A percentile compares a stretch with the other conserved stretches of the same genome.
phyloP scores from a whole-genome alignment of 1,140 invertebrate genomes.

The Lineus longissimus region DNA sequence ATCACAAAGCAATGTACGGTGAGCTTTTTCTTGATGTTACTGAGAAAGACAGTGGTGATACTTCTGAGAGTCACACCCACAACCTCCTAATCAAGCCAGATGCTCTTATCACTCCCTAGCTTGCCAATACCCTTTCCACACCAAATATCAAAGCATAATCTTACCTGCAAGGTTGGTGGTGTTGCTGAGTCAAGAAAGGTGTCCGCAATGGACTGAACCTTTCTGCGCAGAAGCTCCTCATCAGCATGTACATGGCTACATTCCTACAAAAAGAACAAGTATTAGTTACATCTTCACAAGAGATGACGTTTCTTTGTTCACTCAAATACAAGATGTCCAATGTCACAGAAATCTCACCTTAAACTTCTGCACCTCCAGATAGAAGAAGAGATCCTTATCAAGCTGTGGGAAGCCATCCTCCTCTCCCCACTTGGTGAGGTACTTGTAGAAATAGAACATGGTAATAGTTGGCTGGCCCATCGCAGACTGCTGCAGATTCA shows the following conservation, averaged over 20 bases:
- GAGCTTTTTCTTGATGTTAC: too few species aligned
- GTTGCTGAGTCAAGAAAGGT: conserved; percentile 49
- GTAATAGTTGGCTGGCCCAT: conserved; percentile 38
- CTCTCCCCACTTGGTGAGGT: conserved; percentile 48
- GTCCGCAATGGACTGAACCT: conserved; percentile 49
- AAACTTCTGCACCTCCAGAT: conserved; percentile 52
- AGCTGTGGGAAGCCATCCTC: conserved; percentile 47
- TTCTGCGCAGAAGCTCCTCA: conserved; percentile 46
- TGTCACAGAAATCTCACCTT: conserved; percentile 39
- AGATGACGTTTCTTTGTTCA: too few species aligned
- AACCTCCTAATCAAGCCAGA: too few species aligned
- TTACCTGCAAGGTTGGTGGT: conserved; percentile 44
- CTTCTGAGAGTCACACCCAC: too few species aligned
- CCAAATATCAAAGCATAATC: neutral
- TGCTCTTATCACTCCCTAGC: too few species aligned
- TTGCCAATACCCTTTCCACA: too few species aligned
- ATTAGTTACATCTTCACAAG: too few species aligned
- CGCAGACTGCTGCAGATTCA: conserved; percentile 36
- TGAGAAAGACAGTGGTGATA: too few species aligned
- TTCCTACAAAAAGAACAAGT: conserved; percentile 29
- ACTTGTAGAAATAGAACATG: conserved; percentile 51
- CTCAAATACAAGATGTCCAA: neutral
- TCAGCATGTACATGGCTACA: conserved; percentile 46
- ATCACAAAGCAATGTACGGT: neutral
- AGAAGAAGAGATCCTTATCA: conserved; percentile 53